phyloP scores from a whole-genome alignment of 1,140 invertebrate genomes.

The Drosophila seguyi region DNA sequence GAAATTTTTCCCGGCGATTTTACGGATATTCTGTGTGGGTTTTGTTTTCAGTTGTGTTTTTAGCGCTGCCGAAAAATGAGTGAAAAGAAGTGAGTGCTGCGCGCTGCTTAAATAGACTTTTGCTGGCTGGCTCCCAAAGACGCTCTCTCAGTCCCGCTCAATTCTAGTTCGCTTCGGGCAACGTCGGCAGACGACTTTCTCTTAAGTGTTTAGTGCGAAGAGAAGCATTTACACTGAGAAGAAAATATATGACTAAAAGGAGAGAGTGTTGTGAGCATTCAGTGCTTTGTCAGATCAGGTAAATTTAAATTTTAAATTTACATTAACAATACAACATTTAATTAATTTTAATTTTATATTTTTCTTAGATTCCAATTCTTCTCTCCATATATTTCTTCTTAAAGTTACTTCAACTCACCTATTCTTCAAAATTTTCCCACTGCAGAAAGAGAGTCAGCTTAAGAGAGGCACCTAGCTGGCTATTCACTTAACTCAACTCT shows the following conservation, averaged over 20 bases:
- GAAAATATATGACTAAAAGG: not conserved
- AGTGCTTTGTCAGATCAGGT: not conserved
- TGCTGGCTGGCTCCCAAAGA: constrained; percentile 1
- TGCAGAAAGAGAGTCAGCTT: not conserved
- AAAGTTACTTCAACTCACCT: not conserved
- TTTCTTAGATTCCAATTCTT: too few relatives aligned
- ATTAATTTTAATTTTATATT: too few relatives aligned
- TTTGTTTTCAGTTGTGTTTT: constrained; percentile 1
- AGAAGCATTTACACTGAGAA: constrained; percentile 2
- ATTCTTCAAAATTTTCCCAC: not conserved
- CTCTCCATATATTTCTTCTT: not conserved
- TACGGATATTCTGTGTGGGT: constrained; percentile 8
- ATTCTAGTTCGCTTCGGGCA: constrained; percentile 3
- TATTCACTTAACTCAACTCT: not conserved
- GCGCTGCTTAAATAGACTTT: constrained; percentile 26
- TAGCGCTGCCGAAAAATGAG: constrained; percentile 22
- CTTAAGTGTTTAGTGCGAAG: not conserved
- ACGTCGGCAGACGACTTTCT: not conserved
- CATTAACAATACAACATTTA: too few relatives aligned
- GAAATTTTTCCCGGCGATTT: constrained; percentile 35
- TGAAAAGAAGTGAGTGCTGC: constrained; percentile 12
- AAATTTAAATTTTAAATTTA: too few relatives aligned
- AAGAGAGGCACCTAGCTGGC: not conserved
- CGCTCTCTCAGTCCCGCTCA: not conserved
- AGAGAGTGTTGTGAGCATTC: not conserved